These are phyloP conservation scores for Halcyon leucocephala DNA, from an alignment of 2,797 vertebrate genomes.

Conservation along the genomic window DNA sequence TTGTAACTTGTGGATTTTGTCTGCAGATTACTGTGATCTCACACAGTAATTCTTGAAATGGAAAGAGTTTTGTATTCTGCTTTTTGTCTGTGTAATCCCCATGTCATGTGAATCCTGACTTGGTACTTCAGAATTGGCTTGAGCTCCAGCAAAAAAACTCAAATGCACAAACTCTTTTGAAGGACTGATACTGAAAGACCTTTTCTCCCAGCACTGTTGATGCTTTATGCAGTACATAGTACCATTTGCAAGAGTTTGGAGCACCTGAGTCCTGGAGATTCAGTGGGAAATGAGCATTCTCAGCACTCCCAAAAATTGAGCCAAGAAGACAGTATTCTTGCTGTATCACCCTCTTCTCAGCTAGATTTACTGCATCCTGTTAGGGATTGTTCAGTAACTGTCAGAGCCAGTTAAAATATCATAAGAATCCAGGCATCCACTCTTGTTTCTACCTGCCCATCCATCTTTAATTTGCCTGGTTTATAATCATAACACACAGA, in stretches of 20 bases:
- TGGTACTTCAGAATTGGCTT: neutral
- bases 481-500: neutral
- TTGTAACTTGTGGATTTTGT: slow-evolving; percentile 58
- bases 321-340: neutral
- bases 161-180: neutral
- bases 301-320: neutral
- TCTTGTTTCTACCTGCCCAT: neutral
- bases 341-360: neutral
- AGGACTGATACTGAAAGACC: neutral
- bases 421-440: neutral
- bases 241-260: neutral
- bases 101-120: slow-evolving; percentile 27
- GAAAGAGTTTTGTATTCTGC: slow-evolving; percentile 64
- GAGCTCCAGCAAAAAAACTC: neutral
- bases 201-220: neutral
- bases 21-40: slow-evolving; percentile 69
- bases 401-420: neutral
- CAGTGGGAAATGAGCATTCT: neutral
- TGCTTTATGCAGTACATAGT: neutral
- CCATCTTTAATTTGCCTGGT: neutral
- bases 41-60: slow-evolving; percentile 51
- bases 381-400: neutral
- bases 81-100: slow-evolving; percentile 53
- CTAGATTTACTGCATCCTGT: neutral
- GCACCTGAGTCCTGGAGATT: neutral